Evolutionary conservation across 2,797 vertebrate species (phyloP).

Genomic region (Poecile montanus): DNA sequence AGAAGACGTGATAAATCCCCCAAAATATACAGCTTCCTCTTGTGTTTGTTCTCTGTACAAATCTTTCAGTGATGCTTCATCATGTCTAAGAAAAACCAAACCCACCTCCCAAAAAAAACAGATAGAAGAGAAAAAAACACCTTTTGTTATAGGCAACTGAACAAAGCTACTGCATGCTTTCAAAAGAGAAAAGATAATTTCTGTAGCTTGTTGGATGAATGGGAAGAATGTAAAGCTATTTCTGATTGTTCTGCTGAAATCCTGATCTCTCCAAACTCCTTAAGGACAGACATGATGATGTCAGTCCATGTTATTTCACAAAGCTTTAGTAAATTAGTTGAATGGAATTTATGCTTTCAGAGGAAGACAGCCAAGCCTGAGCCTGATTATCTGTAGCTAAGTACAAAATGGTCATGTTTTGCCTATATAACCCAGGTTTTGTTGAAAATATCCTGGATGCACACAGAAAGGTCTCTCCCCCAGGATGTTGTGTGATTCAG

Average conservation of each 20-base stretch:
- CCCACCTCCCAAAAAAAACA: not conserved
- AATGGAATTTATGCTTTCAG: not conserved
- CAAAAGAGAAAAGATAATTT: not conserved
- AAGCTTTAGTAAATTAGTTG: not conserved
- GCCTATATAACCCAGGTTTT: not conserved
- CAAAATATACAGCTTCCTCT: not conserved
- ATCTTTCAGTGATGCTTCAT: not conserved
- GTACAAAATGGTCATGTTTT: not conserved
- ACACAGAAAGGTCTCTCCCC: not conserved
- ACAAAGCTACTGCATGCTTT: not conserved
- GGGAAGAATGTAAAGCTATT: not conserved
- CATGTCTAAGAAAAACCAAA: accelerated
- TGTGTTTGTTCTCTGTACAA: not conserved
- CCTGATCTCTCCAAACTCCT: not conserved
- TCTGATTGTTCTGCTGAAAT: not conserved
- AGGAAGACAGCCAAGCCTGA: not conserved
- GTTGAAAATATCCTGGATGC: not conserved
- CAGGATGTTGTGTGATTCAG: not conserved
- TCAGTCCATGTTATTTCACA: not conserved
- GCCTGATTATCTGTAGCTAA: not conserved
- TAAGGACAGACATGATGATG: not conserved
- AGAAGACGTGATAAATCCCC: not conserved
- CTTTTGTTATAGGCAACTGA: not conserved
- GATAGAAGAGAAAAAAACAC: not conserved
- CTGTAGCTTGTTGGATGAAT: not conserved